Evolutionary conservation across 2,888 invertebrate genomes (phyloP), one percentile per base, ranked within the genome.

Genomic region (Sphaerophoria rueppellii): DNA sequence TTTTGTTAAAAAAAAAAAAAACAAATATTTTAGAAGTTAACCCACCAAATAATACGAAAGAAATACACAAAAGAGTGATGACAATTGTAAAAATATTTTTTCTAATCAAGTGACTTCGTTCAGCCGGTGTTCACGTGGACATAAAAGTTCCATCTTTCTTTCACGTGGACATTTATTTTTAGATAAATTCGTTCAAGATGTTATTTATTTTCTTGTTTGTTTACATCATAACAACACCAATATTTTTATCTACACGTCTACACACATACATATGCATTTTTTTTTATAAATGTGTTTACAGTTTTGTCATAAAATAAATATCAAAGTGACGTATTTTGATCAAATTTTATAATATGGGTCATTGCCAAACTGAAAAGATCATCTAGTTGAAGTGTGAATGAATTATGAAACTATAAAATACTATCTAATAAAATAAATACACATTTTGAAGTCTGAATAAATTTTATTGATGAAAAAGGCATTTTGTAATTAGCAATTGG

Each of bases 81-180:
- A 73, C 61, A 61, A 70, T 70, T 43, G 35, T 43, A 54, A 14
- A 54, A 54, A 67, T 34, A 61, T 37, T 63, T 82, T 57, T 46
- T 82, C 73, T 82, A 73, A 77, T 82, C 77, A 78, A 78, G 73
- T 82, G 78, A 78, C 82, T 58, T 40, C 69, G 69, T 82, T 43
- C 82, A 82, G 65, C 73, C 57, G 48, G 63, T 24, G 24, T 77
- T 82, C 78, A 78, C 82, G 78, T 82, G 82, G 58, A 70, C 82
- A 54, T 24, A 24, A 43, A 24, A 57, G 58, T 65, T 77, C 69
- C 82, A 76, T 72, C 50, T 35, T 50, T 58, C 43, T 58, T 6
- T 77, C 61, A 57, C 35, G 50, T 63, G 52, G 61, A 40, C 60
- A 40, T 57, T 60, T 81, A 71, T 14, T 34, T 1, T 6, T 6